phyloP scores from a whole-genome alignment of 2,888 invertebrate genomes.

The Troilus luridus region DNA sequence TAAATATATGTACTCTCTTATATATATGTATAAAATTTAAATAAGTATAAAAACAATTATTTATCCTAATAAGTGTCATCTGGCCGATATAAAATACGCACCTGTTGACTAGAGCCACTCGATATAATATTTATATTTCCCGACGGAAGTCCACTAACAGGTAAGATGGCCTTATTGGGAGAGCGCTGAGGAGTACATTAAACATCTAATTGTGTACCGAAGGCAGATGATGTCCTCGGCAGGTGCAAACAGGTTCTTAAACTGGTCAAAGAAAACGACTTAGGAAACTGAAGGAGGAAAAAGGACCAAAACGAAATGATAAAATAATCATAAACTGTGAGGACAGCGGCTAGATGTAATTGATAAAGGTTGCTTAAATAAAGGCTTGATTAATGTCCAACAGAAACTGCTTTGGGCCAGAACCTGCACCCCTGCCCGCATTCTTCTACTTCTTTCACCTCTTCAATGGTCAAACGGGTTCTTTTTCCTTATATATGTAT shows the following conservation, averaged over 20 bases:
- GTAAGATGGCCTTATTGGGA: slow-evolving; percentile 5
- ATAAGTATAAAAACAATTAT: neutral
- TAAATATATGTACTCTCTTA: too few species aligned
- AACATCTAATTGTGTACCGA: slow-evolving; percentile 37
- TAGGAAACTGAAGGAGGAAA: neutral
- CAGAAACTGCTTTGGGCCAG: neutral
- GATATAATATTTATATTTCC: slow-evolving; percentile 11
- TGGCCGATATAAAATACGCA: neutral
- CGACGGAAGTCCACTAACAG: slow-evolving; percentile 13
- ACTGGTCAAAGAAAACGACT: slow-evolving; percentile 20
- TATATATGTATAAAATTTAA: neutral
- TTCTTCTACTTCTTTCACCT: slow-evolving; percentile 27
- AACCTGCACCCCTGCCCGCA: slow-evolving; percentile 23
- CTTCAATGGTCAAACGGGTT: neutral
- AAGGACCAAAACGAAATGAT: slow-evolving; percentile 4
- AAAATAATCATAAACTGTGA: slow-evolving; percentile 35
- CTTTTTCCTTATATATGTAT: neutral
- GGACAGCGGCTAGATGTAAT: slow-evolving; percentile 35
- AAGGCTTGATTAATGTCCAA: neutral
- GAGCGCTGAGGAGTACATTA: neutral
- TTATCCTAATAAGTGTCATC: neutral
- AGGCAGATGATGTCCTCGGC: neutral
- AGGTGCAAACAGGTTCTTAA: slow-evolving; percentile 28
- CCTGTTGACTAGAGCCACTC: neutral
- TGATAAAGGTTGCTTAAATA: slow-evolving; percentile 32